Evolutionary conservation across 23 tunicate genomes (phyloP), one percentile per base, ranked within the genome.

Genomic region (Diplosoma virens): DNA sequence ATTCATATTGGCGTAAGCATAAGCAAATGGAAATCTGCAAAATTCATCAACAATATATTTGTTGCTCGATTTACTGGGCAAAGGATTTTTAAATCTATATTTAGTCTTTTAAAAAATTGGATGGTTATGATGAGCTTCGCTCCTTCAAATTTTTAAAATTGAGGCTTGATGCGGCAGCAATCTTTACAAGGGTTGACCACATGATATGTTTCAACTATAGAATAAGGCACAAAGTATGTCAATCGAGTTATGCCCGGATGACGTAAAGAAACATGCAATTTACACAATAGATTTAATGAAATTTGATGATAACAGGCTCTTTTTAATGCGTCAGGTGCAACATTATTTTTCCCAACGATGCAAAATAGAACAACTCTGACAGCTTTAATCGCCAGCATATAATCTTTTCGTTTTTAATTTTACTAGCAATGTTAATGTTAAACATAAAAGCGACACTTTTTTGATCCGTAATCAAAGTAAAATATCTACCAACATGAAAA

Each of bases 321-420:
- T n/a, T n/a, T n/a, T n/a, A n/a, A n/a, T n/a, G n/a, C n/a, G n/a
- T n/a, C n/a, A n/a, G n/a, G n/a, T n/a, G n/a, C 85, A 20, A 31
- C 66, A 53, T 80, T 68, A n/a, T 80, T 47, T 17, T 32, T 69
- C 4, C 75, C 59, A 5, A 60, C n/a, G n/a, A n/a, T n/a, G n/a
- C n/a, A n/a, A n/a, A n/a, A n/a, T n/a, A n/a, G n/a, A n/a, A n/a
- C n/a, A n/a, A 76, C 48, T 26, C 9, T 18, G 68, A 25, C 25
- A 76, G 71, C 59, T 76, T 50, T 25, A 78, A 28, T 36, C 41
- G 23, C 78, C 78, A 78, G 14, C 23, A 33, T 72, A 17, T 3
- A 11, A 73, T 53, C 55, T 82, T 82, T 16, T 26, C 27, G 60
- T 82, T 82, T 45, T 82, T 82, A 27, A 72, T 73, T 59, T 82